Conservation (phyloP, 1,140 invertebrate species). For the Drosophila biarmipes region DNA sequence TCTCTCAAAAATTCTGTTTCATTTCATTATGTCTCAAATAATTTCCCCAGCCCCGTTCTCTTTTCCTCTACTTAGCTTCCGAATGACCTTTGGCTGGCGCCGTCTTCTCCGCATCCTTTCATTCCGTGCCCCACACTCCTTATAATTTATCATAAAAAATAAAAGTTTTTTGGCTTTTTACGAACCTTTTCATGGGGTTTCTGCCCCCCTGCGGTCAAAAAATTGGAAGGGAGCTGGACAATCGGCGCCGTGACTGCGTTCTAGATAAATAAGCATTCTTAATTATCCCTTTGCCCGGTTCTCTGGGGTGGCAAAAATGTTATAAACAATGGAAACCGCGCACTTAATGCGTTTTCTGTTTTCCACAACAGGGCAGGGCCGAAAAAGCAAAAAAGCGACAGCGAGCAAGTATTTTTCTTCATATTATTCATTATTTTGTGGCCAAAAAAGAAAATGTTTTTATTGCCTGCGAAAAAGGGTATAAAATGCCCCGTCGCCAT, state of each 20-base stretch:
- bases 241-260: conserved; percentile 74
- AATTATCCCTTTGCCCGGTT: conserved; percentile 75
- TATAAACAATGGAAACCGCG: conserved; percentile 82
- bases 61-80: conserved; percentile 16
- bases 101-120: conserved; percentile 29
- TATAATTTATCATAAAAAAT: conserved; percentile 59
- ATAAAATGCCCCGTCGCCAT: conserved; percentile 69
- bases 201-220: conserved; percentile 66
- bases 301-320: conserved; percentile 50
- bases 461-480: conserved; percentile 81
- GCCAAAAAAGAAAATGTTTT: conserved; percentile 75
- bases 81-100: conserved; percentile 66
- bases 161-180: conserved; percentile 71
- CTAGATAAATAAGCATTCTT: conserved; percentile 84
- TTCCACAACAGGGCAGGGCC: conserved; percentile 17
- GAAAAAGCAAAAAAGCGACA: conserved; percentile 16
- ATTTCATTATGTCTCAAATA: conserved; percentile 35
- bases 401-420: conserved; percentile 76
- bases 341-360: conserved; percentile 83
- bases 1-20: conserved; percentile 7
- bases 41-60: conserved; percentile 13
- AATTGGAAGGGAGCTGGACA: conserved; percentile 48
- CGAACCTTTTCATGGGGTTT: conserved; percentile 38
- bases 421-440: conserved; percentile 81
- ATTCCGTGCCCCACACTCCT: conserved; percentile 38